Base-by-base conservation (phyloP, 1,140 invertebrate species). In the Drosophila micromelanica region DNA sequence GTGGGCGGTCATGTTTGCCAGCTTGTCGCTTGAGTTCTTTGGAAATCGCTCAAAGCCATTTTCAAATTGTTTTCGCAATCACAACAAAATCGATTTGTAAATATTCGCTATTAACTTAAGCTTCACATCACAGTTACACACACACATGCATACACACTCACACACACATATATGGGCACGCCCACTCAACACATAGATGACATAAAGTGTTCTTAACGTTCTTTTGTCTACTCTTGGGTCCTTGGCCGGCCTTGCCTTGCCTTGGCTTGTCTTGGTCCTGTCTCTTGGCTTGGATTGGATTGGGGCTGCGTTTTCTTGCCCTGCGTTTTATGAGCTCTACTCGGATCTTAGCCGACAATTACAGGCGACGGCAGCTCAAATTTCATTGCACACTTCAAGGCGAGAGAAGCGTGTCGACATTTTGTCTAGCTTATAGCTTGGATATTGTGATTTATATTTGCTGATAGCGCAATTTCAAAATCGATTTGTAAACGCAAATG, bases 41-140 rank as follows among this genome's bases (percentile, higher is more conserved):
- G 67, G 46, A 80, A 78, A 81, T 86, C 59, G 82, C 82, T 81
- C 82, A 87, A 86, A 86, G 82, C 82, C 57, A 86, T 86, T 87
- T 81, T 78, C 77, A 86, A 86, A 86, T 86, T 86, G 82, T 86
- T 86, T 86, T 73, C 75, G 60, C 78, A 86, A 87, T 87, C 78
- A 76, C 64, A 70, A 81, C 74, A 76, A 86, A 86, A 86, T 86
- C 81, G 81, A 86, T 86, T 86, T 74, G 73, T 69, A 78, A 80
- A 79, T 74, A 71, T 68, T 71, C 67, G 73, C 68, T 63, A 74
- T 74, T 70, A 70, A 74, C 65, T 63, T 70, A 63, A 74, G 67
- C 65, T 73, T 37, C 57, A 70, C 67, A 71, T 35, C 49, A 55
- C 51, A 45, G 13, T 11, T 7, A 13, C 20, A 49, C n/a, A 49